A percentile compares a stretch with the other conserved stretches of the same genome.
Evolutionary conservation across 1,140 invertebrate species (phyloP).

Genomic region (Euwallacea fornicatus): DNA sequence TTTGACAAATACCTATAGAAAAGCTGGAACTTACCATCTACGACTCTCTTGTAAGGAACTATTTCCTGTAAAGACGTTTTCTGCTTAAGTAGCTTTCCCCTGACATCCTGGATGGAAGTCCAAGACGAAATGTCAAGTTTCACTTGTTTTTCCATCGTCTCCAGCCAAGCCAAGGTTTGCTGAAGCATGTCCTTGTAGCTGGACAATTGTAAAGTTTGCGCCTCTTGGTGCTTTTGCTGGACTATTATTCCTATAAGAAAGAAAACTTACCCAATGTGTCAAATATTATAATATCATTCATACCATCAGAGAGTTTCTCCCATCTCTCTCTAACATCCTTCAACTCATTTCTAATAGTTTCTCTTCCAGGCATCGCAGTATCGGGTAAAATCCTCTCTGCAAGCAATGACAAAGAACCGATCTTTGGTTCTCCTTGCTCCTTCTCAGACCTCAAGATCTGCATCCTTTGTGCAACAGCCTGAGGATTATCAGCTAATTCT

Average conservation of each 20-base stretch:
- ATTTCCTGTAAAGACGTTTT: slow-evolving; percentile 90
- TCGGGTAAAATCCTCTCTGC: slow-evolving; percentile 89
- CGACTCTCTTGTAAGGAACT: slow-evolving; percentile 81
- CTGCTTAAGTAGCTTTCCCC: slow-evolving; percentile 82
- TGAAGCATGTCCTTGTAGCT: slow-evolving; percentile 84
- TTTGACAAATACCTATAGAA: not conserved
- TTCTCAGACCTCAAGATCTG: slow-evolving; percentile 79
- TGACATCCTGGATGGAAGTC: slow-evolving; percentile 80
- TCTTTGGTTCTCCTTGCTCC: slow-evolving; percentile 79
- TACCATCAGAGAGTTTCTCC: slow-evolving; percentile 78
- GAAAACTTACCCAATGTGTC: not conserved
- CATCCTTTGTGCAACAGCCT: slow-evolving; percentile 66
- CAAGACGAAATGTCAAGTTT: slow-evolving; percentile 71
- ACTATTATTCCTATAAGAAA: slow-evolving; percentile 61
- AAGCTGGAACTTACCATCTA: slow-evolving; percentile 65
- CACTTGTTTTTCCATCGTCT: slow-evolving; percentile 80
- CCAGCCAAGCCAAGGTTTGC: slow-evolving; percentile 82
- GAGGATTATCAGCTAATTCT: slow-evolving; percentile 54
- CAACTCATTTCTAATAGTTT: slow-evolving; percentile 82
- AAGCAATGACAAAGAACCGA: slow-evolving; percentile 69
- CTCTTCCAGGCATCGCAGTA: slow-evolving; percentile 86
- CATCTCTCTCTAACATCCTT: slow-evolving; percentile 77
- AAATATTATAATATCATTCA: slow-evolving; percentile 8
- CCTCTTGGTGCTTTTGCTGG: slow-evolving; percentile 81
- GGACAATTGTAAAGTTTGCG: slow-evolving; percentile 79